A percentile compares a stretch with the other conserved stretches of the same genome.
These are phyloP conservation scores for Scatophagus argus DNA, from an alignment of 2,113 vertebrate species.

Conservation along the genomic window DNA sequence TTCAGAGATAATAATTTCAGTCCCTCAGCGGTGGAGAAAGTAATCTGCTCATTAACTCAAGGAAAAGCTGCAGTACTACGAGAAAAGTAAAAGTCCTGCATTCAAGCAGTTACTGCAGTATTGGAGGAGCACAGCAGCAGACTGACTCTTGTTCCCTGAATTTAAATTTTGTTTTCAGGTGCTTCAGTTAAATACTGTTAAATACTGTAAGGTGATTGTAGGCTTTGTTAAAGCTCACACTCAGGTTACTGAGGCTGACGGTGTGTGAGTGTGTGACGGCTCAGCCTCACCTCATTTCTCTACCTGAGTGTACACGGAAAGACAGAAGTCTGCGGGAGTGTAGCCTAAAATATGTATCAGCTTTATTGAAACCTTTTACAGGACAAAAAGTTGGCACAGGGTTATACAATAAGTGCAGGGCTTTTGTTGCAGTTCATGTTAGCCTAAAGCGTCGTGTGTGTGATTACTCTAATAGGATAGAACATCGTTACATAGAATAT, in stretches of 20 bases:
- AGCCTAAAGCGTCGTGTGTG: conserved; percentile 88
- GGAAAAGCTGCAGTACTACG: neutral
- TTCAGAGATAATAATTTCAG: neutral
- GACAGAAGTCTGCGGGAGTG: conserved; percentile 28
- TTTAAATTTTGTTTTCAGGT: too few species aligned
- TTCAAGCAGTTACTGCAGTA: neutral
- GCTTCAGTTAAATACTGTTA: too few species aligned
- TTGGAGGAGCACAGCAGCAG: neutral
- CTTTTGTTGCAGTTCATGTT: conserved; percentile 85
- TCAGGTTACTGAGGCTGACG: too few species aligned
- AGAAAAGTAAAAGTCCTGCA: neutral
- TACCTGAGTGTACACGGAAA: conserved; percentile 2
- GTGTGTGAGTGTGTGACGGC: too few species aligned
- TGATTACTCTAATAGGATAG: conserved; percentile 71
- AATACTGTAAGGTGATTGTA: neutral
- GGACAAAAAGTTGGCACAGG: conserved; percentile 85
- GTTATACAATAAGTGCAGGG: conserved; percentile 95
- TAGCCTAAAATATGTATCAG: conserved; percentile 88
- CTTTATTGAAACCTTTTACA: conserved; percentile 95
- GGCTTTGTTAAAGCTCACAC: too few species aligned
- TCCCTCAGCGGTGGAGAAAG: neutral
- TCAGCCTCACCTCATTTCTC: too few species aligned
- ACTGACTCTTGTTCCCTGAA: neutral
- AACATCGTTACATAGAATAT: conserved; percentile 75
- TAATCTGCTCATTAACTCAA: neutral